Evolutionary conservation across 2,797 vertebrate genomes (phyloP).

Genomic region (Ptychobarbus kaznakovi): DNA sequence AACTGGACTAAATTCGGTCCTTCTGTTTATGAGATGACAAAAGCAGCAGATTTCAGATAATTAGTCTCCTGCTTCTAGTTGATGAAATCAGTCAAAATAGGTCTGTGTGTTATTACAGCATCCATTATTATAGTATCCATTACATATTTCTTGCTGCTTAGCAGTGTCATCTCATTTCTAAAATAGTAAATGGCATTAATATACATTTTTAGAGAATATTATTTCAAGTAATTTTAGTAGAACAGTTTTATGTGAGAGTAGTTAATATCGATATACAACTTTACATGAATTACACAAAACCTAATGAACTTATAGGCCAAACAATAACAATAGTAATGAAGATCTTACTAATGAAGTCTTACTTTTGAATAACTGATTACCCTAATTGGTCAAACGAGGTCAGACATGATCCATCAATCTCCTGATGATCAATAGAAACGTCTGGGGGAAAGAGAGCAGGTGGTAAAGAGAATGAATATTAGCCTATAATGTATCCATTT

Average conservation of each 20-base stretch:
- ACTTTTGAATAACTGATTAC: not conserved
- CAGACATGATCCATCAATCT: not conserved
- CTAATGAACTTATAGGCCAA: not conserved
- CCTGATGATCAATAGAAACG: slow-evolving; percentile 1
- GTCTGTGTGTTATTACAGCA: not conserved
- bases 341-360: not conserved
- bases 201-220: not conserved
- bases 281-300: not conserved
- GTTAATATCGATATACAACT: not conserved
- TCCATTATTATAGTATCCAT: slow-evolving; percentile 2
- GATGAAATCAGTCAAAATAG: not conserved
- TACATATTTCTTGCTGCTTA: not conserved
- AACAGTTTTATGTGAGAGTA: slow-evolving; percentile 3
- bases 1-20: not conserved
- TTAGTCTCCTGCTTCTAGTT: not conserved
- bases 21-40: not conserved
- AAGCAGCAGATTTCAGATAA: not conserved
- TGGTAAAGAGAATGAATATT: slow-evolving; percentile 52
- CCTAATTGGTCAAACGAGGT: not conserved
- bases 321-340: not conserved
- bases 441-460: not conserved
- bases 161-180: not conserved
- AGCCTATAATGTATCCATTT: slow-evolving; percentile 40
- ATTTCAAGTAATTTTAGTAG: not conserved
- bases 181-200: not conserved